A percentile compares a stretch with the other conserved stretches of the same genome.
Conservation (phyloP, 1,140 invertebrate genomes). For the Heliconius melpomene region DNA sequence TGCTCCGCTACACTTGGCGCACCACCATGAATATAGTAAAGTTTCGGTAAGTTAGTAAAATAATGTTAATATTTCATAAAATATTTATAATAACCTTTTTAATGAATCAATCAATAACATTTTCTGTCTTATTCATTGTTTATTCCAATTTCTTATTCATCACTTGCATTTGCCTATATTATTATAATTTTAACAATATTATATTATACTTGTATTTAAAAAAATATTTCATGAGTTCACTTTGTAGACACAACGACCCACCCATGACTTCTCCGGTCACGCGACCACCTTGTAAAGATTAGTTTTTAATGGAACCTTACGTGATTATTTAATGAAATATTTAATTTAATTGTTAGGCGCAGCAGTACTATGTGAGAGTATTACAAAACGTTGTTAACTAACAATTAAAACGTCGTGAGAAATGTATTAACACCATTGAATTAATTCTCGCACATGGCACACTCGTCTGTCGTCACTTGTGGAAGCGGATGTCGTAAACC, state of each 20-base stretch:
- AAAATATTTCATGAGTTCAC: not conserved
- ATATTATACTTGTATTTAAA: not conserved
- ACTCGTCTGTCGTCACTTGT: conserved; percentile 15
- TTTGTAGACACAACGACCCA: conserved; percentile 13
- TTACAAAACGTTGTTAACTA: conserved; percentile 24
- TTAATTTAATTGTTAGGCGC: not conserved
- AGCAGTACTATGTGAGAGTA: conserved; percentile 17
- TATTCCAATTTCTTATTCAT: not conserved
- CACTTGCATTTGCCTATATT: too few species aligned
- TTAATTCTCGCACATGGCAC: conserved; percentile 21
- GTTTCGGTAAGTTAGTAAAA: conserved; percentile 65
- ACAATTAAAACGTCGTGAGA: conserved; percentile 40
- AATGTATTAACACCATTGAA: conserved; percentile 29
- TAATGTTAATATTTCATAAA: not conserved
- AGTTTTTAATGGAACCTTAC: conserved; percentile 28
- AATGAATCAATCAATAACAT: not conserved
- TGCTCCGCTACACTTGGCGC: conserved; percentile 63
- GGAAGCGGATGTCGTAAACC: conserved; percentile 32
- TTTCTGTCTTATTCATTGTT: not conserved
- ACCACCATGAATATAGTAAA: conserved; percentile 74
- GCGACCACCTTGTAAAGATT: conserved; percentile 31
- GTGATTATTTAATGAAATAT: conserved; percentile 27
- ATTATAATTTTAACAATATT: not conserved
- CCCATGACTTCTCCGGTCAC: conserved; percentile 23
- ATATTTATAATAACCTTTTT: not conserved